A percentile compares a stretch with the other conserved stretches of the same genome.
Evolutionary conservation across 2,888 invertebrate genomes (phyloP).

Genomic region (Lucinisca nassula): DNA sequence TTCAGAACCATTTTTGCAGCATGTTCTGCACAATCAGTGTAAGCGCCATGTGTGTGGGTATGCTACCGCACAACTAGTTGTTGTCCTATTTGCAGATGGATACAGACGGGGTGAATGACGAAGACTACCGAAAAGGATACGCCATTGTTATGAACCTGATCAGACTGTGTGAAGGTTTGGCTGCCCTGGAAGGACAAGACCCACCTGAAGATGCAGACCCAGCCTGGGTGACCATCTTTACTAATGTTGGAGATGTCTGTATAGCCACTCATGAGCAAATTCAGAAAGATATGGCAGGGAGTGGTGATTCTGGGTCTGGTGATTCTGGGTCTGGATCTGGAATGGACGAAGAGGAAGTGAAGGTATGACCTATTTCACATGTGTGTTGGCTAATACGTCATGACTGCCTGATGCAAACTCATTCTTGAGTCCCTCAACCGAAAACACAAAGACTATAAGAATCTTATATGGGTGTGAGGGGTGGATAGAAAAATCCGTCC

Average conservation of each 20-base stretch:
- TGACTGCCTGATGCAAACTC: no score
- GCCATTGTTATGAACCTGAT: background rate
- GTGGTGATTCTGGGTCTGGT: background rate
- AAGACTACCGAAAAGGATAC: background rate
- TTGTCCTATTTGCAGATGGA: background rate
- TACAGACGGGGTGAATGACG: background rate
- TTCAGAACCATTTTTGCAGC: no score
- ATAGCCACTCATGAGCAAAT: background rate
- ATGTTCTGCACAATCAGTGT: no score
- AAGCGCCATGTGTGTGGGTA: background rate
- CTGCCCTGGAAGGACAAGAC: background rate
- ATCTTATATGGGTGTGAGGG: no score
- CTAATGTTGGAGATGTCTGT: background rate
- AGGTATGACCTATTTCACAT: no score
- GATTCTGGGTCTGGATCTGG: background rate
- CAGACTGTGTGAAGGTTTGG: background rate
- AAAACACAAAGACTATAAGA: no score
- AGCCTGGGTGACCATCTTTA: background rate
- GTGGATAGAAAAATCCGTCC: no score
- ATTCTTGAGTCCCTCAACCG: no score
- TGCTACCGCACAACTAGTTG: no score
- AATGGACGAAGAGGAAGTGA: background rate
- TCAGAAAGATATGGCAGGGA: background rate
- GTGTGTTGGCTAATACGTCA: no score
- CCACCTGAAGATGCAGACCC: background rate